A percentile compares a stretch with the other conserved stretches of the same genome.
These are phyloP conservation scores for Cydia amplana DNA, from an alignment of 1,140 invertebrate genomes.

Conservation along the genomic window DNA sequence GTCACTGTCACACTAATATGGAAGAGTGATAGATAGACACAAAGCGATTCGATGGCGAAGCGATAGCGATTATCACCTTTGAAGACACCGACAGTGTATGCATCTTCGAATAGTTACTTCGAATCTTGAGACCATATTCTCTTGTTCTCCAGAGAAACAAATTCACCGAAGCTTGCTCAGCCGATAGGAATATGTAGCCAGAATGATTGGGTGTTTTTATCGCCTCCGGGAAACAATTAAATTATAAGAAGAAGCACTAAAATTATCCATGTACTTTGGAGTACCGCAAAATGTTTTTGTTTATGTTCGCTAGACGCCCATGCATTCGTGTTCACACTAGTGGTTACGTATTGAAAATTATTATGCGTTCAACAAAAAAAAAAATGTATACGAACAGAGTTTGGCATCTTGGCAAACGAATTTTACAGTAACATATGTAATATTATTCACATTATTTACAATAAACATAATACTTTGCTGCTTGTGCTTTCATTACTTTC, in stretches of 20 bases:
- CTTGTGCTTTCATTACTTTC: too few relatives aligned
- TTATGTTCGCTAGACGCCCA: neutral
- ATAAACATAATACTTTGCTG: too few relatives aligned
- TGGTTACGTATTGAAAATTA: neutral
- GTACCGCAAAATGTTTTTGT: neutral
- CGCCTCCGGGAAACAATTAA: constrained; percentile 46
- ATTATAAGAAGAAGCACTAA: constrained; percentile 47
- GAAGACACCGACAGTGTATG: too few relatives aligned
- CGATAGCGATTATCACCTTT: too few relatives aligned
- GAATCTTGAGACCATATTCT: too few relatives aligned
- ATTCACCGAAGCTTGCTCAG: neutral
- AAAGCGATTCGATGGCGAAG: too few relatives aligned
- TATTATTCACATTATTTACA: too few relatives aligned
- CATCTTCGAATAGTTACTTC: too few relatives aligned
- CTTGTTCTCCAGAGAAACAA: neutral
- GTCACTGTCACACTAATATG: too few relatives aligned
- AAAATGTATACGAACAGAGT: neutral
- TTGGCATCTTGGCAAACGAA: too few relatives aligned
- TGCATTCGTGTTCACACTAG: neutral
- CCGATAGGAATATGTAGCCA: constrained; percentile 34
- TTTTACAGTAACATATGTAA: too few relatives aligned
- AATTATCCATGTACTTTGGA: constrained; percentile 38
- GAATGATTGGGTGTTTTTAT: constrained; percentile 47
- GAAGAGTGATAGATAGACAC: too few relatives aligned
- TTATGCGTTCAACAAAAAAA: neutral